phyloP scores from a whole-genome alignment of 2,113 vertebrate genomes.

The Axis porcinus region DNA sequence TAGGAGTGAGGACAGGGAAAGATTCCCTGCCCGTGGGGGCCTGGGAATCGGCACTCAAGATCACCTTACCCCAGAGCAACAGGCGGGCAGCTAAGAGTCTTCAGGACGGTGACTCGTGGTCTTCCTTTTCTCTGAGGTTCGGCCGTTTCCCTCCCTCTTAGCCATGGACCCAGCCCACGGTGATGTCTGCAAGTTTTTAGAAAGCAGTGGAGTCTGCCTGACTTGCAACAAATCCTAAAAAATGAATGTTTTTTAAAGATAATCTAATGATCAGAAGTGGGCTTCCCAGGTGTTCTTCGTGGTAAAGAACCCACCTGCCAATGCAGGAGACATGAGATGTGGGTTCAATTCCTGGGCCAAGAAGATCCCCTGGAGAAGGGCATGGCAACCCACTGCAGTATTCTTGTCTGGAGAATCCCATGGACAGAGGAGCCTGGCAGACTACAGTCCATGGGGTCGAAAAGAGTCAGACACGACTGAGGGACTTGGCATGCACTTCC shows the following conservation, averaged over 20 bases:
- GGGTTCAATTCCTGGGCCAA: background rate
- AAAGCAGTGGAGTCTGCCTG: background rate
- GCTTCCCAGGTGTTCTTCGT: background rate
- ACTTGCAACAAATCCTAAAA: background rate
- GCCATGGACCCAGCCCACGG: background rate
- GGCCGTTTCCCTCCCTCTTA: background rate
- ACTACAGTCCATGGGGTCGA: background rate
- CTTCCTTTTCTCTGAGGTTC: background rate
- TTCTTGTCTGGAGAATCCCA: background rate
- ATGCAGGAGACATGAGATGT: background rate
- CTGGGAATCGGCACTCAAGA: accelerated
- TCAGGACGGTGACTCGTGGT: background rate
- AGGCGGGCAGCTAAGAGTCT: background rate
- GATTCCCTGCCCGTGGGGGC: too few relatives aligned
- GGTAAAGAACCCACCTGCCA: background rate
- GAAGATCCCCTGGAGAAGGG: background rate
- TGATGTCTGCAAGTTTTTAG: background rate
- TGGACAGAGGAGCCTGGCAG: background rate
- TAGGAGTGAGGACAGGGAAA: background rate
- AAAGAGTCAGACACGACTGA: background rate
- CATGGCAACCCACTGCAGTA: background rate
- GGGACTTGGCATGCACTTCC: accelerated
- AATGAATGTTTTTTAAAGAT: background rate
- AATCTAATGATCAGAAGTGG: background rate
- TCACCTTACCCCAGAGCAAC: background rate